Evolutionary conservation across 2,888 invertebrate genomes (phyloP), one percentile per base, ranked within the genome.

Genomic region (Dilophus febrilis): DNA sequence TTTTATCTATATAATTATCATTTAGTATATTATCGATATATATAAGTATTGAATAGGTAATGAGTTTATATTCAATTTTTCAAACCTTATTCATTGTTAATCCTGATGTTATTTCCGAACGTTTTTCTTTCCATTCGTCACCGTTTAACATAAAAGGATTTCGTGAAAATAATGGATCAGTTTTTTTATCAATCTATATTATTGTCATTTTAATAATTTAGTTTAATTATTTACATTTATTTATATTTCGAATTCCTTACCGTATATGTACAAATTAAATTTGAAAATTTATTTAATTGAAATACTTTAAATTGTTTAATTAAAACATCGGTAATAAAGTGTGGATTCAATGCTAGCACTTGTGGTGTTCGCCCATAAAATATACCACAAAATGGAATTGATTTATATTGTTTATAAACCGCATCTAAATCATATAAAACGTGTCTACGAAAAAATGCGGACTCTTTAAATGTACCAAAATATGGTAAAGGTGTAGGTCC

Each of bases 271-370:
- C 22, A 22, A 22, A 42, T 38, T 31, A 40, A 8, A 31, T 37
- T 13, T n/a, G 22, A 29, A 13, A 41, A 41, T 26, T 41, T 42
- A 38, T 44, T 45, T 35, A 61, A 62, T 18, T 56, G 57, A 38
- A 63, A 63, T 30, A 49, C 42, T 11, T 58, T 54, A 16, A 66
- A 67, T 30, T 65, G 58, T 11, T 52, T 57, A 7, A 66, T 59
- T 11, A 62, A 50, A 2, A 67, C 48, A 6, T 56, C 54, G 19
- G 50, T 54, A 8, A 58, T 52, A 12, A 63, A 31, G 4, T 62
- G 55, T 1, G 60, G 58, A 44, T 53, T 63, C 2, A 53, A 42
- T 1, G 64, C 19, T 8, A 66, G 6, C 2, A 66, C 38, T n/a
- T 59, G 45, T 0, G 66, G 65, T 1, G 39, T 47, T 2, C 54